A percentile compares a stretch with the other conserved stretches of the same genome.
Evolutionary conservation across 2,113 vertebrate species (phyloP).

Genomic region (Tupaia chinensis): DNA sequence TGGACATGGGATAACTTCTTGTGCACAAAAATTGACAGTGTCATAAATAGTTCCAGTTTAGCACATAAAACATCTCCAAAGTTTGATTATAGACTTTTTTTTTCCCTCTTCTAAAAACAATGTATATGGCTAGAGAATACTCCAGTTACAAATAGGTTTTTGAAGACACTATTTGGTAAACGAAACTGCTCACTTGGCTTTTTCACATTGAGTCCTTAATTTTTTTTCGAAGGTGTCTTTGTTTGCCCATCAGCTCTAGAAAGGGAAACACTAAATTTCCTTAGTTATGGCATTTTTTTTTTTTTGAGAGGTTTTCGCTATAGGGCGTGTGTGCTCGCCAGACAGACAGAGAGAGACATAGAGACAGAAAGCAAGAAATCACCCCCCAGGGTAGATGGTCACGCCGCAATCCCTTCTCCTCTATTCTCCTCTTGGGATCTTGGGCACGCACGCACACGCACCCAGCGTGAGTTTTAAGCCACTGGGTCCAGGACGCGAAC

Average conservation of each 20-base stretch:
- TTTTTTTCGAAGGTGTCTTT: not conserved
- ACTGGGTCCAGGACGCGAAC: no score
- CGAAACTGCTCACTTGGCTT: fast-evolving
- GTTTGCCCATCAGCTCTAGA: not conserved
- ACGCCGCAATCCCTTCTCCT: no score
- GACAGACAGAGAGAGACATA: no score
- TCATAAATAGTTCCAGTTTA: not conserved
- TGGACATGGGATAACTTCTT: not conserved
- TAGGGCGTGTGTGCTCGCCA: no score
- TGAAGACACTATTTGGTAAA: not conserved
- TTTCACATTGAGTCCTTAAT: not conserved
- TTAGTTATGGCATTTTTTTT: no score
- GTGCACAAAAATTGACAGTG: not conserved
- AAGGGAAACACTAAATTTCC: not conserved
- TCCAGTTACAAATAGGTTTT: not conserved
- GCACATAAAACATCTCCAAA: not conserved
- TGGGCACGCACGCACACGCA: no score
- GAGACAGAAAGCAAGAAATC: no score
- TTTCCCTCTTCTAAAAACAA: not conserved
- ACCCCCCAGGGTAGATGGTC: no score
- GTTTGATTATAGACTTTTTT: not conserved
- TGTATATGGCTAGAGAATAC: fast-evolving
- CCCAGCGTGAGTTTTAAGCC: no score
- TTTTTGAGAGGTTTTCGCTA: no score
- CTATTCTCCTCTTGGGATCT: no score